Conservation (phyloP, 2,797 vertebrate species). For the Sparidentex hasta region DNA sequence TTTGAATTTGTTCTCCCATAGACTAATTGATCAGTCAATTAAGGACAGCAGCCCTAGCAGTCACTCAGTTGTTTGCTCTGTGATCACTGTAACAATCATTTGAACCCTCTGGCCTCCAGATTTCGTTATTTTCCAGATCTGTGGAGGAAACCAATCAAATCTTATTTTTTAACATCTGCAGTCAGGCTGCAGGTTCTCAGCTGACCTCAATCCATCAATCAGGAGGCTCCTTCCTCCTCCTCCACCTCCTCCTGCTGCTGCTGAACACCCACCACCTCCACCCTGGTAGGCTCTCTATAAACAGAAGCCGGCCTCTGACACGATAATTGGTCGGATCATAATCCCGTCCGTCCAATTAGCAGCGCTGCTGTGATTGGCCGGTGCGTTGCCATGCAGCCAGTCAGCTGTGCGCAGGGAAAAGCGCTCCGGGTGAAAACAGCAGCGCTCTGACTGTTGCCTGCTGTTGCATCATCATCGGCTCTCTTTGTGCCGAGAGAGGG, state of each 20-base stretch:
- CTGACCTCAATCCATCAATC: conserved; percentile 50
- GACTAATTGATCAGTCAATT: not conserved
- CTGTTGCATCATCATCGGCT: conserved; percentile 83
- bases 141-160: not conserved
- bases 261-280: not conserved
- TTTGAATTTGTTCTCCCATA: no score
- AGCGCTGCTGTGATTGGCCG: conserved; percentile 66
- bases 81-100: not conserved
- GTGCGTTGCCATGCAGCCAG: conserved; percentile 76
- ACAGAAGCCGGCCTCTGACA: not conserved
- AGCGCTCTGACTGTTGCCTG: conserved; percentile 77
- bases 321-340: conserved; percentile 43
- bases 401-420: conserved; percentile 72
- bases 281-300: not conserved
- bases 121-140: not conserved
- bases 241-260: not conserved
- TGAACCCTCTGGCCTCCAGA: not conserved
- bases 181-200: conserved; percentile 27
- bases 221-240: not conserved
- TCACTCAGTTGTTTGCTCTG: not conserved
- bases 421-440: conserved; percentile 68
- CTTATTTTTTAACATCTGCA: not conserved
- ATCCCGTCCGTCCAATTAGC: conserved; percentile 43
- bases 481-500: conserved; percentile 74
- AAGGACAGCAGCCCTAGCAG: not conserved